Conservation (phyloP, 2,797 vertebrate genomes). For the Eutrigla gurnardus region DNA sequence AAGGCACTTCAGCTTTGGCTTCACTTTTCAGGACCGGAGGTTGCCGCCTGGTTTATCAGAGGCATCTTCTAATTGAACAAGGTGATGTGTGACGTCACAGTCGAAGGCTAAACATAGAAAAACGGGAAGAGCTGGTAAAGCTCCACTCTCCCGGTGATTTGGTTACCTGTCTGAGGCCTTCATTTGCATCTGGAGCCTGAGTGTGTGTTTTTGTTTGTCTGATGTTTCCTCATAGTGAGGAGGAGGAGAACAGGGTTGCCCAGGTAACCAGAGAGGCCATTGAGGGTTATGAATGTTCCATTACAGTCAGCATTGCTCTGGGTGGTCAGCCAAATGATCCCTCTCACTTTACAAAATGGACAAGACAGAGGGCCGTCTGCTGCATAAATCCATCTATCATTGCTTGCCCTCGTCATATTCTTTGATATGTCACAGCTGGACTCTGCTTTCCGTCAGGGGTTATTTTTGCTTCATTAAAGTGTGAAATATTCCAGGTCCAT, state of each 20-base stretch:
- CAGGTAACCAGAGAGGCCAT: slow-evolving; percentile 76
- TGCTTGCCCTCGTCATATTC: background rate
- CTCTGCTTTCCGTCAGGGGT: slow-evolving; percentile 17
- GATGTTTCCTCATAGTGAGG: slow-evolving; percentile 51
- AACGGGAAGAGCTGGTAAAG: slow-evolving; percentile 44
- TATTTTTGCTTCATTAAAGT: slow-evolving; percentile 6
- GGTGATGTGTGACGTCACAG: slow-evolving; percentile 30
- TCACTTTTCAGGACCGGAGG: too few relatives aligned
- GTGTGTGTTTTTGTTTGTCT: slow-evolving; percentile 40
- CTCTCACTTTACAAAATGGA: slow-evolving; percentile 44
- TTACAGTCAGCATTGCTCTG: slow-evolving; percentile 53
- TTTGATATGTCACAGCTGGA: background rate
- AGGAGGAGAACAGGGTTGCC: slow-evolving; percentile 63
- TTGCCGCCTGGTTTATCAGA: slow-evolving; percentile 11
- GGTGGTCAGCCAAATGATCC: slow-evolving; percentile 36
- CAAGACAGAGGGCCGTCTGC: slow-evolving; percentile 4
- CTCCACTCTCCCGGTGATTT: slow-evolving; percentile 50
- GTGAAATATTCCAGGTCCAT: slow-evolving; percentile 36
- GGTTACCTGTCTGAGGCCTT: slow-evolving; percentile 66
- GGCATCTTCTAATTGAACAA: slow-evolving; percentile 34
- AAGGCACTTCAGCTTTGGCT: too few relatives aligned
- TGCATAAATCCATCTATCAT: background rate
- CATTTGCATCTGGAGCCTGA: slow-evolving; percentile 64
- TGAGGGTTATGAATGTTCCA: slow-evolving; percentile 75
- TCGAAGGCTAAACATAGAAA: slow-evolving; percentile 2